Conservation (phyloP, 2,888 invertebrate genomes). For the Odontothrips loti region DNA sequence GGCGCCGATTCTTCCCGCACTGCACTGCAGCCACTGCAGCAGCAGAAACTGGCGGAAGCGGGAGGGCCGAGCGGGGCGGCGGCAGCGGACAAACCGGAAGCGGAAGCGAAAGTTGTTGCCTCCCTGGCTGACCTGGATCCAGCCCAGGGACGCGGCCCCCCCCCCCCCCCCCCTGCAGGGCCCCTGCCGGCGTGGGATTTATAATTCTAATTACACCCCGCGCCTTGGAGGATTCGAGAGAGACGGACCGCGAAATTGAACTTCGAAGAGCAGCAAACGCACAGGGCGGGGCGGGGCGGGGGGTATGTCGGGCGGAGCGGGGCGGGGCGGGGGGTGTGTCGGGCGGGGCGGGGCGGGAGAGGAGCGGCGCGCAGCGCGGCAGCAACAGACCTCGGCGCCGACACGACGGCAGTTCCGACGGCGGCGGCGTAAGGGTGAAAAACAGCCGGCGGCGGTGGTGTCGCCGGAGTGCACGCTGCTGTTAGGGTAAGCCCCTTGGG, state of each 20-base stretch:
- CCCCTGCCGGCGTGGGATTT: not conserved
- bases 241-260: constrained; percentile 24
- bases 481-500: no score
- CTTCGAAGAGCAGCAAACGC: not conserved
- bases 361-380: not conserved
- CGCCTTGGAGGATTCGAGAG: not conserved
- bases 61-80: not conserved
- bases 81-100: not conserved
- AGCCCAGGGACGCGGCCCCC: no score
- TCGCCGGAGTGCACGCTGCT: no score
- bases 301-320: not conserved
- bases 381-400: no score
- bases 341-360: not conserved
- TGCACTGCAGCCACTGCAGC: no score
- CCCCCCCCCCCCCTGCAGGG: not conserved
- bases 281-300: not conserved
- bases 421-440: no score
- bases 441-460: no score
- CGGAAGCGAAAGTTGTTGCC: not conserved
- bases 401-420: no score
- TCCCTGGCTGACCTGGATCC: no score
- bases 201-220: constrained; percentile 14
- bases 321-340: not conserved
- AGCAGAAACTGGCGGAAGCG: not conserved
- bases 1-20: no score